Evolutionary conservation across 1,140 invertebrate genomes (phyloP).

Genomic region (Drosophila tropicalis): DNA sequence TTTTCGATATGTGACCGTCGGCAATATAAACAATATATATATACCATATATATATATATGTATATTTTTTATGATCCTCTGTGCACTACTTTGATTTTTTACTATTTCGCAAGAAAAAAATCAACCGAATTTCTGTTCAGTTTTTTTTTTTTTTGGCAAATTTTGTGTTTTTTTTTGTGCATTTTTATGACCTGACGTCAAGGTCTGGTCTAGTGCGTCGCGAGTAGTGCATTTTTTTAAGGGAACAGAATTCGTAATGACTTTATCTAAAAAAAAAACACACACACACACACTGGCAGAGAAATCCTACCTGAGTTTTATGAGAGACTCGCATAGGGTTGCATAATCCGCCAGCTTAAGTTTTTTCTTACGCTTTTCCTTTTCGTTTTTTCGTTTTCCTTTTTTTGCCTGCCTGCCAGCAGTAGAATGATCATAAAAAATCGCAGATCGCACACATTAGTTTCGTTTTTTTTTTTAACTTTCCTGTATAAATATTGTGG

Average conservation of each 20-base stretch:
- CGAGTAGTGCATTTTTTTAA: constrained; percentile 64
- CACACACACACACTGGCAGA: not conserved
- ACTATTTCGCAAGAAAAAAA: constrained; percentile 67
- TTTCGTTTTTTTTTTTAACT: constrained; percentile 8
- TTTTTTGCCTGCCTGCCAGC: constrained; percentile 45
- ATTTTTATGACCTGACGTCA: constrained; percentile 71
- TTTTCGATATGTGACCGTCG: constrained; percentile 57
- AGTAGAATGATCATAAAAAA: constrained; percentile 61
- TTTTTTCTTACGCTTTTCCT: constrained; percentile 69
- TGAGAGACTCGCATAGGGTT: constrained; percentile 71
- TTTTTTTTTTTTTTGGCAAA: constrained; percentile 53
- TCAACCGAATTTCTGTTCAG: constrained; percentile 22
- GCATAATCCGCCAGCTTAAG: constrained; percentile 79
- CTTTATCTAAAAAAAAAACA: constrained; percentile 58
- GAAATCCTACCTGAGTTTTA: constrained; percentile 60
- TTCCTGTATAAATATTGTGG: constrained; percentile 56
- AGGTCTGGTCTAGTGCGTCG: constrained; percentile 52
- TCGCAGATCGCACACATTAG: constrained; percentile 32
- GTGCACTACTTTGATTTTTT: constrained; percentile 81
- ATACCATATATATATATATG: constrained; percentile 6
- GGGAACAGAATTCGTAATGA: constrained; percentile 59
- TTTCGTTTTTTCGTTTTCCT: too few relatives aligned
- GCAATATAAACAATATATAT: constrained; percentile 21
- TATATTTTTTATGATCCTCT: constrained; percentile 58
- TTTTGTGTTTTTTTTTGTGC: constrained; percentile 39